Conservation (phyloP, 2,113 vertebrate species). For the Microcebus ravelobensis region DNA sequence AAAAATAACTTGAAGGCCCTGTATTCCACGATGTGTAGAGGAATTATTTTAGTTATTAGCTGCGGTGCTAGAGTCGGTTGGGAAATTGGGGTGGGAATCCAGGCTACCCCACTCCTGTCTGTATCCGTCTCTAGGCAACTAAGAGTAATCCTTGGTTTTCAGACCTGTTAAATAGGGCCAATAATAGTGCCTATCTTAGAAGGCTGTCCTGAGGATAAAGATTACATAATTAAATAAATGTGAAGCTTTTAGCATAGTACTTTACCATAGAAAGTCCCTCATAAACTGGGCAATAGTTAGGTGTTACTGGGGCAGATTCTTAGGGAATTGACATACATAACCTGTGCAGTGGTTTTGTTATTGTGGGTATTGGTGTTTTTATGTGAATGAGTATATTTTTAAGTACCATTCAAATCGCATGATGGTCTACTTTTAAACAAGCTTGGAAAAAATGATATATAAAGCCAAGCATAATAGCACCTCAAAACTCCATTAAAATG, state of each 20-base stretch:
- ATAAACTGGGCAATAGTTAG: background rate
- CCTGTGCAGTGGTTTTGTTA: background rate
- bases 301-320: background rate
- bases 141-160: background rate
- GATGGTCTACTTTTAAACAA: background rate
- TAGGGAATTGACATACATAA: background rate
- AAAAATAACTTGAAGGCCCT: background rate
- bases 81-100: background rate
- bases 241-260: background rate
- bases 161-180: background rate
- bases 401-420: background rate
- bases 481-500: background rate
- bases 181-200: background rate
- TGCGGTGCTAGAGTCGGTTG: background rate
- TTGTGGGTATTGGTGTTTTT: background rate
- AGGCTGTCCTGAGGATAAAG: background rate
- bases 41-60: background rate
- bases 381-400: background rate
- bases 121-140: background rate
- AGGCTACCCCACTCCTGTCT: background rate
- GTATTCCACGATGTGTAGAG: background rate
- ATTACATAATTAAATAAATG: background rate
- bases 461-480: background rate
- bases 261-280: background rate
- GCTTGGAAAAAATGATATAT: background rate